Base-by-base conservation (phyloP, 2,888 invertebrate species). In the Podotricha telesiphe region DNA sequence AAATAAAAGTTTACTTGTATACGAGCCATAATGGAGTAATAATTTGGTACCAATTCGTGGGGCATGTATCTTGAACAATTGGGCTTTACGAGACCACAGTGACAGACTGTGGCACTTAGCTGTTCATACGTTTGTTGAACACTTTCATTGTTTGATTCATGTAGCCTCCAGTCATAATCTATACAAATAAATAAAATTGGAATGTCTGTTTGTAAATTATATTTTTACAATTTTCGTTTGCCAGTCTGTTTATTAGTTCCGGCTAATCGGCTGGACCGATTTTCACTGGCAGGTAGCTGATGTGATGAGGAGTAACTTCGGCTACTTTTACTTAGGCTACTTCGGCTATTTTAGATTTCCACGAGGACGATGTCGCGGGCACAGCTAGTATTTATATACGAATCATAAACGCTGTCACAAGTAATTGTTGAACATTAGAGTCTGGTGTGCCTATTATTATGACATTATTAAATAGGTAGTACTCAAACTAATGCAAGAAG, bases 21-120 rank as follows among this genome's bases (percentile, higher is more conserved):
- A 34, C 55, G 45, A 37, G 28, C 28, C 22, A 17, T 58, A 51
- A 69, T 45, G 19, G 34, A 61, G 55, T 65, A 59, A 65, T 65
- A 61, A 55, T 65, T 61, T 55, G 69, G 28, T 59, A 59, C 45
- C 47, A 56, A 50, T 51, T 1, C 28, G 56, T 51, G 50, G 28
- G 42, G 28, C 59, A 40, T 67, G 64, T 70, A 55, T 67, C 67
- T 67, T 65, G 51, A 70, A 65, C 64, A 68, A 65, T 70, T 48
- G 51, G 64, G 59, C 64, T 67, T 70, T 70, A 68, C 65, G 53
- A 70, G 65, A 70, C 70, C 64, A 59, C 70, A 61, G 59, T 59
- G 64, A 70, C 67, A 63, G 59, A 65, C 65, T 69, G 53, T 65
- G 68, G 59, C 64, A 67, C 68, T 70, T 67, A 63, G 67, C 56